phyloP scores from a whole-genome alignment of 35 echinoderm and acorn worm species.

The Apostichopus japonicus region DNA sequence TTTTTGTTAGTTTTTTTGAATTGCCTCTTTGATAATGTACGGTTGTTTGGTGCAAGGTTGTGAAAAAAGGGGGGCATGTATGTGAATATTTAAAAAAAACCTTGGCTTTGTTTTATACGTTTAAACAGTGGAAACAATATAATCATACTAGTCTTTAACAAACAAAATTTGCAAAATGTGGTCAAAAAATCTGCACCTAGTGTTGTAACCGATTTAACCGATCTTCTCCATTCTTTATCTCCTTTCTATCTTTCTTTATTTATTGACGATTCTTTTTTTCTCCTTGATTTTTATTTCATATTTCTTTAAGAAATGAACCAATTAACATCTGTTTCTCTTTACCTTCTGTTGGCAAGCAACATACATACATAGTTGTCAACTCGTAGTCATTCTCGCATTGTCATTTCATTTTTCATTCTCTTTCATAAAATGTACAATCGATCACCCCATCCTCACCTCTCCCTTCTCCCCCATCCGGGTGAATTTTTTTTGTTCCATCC shows the following conservation, averaged over 20 bases:
- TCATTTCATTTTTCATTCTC: no score
- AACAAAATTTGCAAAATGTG: background rate
- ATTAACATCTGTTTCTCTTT: conserved; percentile 29
- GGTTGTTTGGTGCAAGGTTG: background rate
- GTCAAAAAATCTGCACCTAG: conserved; percentile 2
- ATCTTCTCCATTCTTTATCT: background rate
- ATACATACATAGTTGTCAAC: conserved; percentile 58
- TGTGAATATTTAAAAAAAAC: background rate
- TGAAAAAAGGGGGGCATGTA: background rate
- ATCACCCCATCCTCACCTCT: no score
- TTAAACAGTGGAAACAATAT: conserved; percentile 42
- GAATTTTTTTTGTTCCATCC: no score
- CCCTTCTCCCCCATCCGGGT: no score
- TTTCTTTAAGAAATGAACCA: background rate
- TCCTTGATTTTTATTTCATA: background rate
- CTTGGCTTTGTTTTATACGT: conserved; percentile 47
- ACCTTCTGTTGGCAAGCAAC: conserved; percentile 49
- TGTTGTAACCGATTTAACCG: background rate
- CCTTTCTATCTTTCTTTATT: background rate
- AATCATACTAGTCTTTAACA: conserved; percentile 29
- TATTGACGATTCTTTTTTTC: conserved; percentile 5
- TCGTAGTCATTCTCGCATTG: background rate
- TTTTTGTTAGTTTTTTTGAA: background rate
- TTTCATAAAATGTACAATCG: no score
- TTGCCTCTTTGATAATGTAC: background rate